A percentile compares a stretch with the other conserved stretches of the same genome.
These are phyloP conservation scores for Nipponia nippon DNA, from an alignment of 2,113 vertebrate species.

Conservation along the genomic window DNA sequence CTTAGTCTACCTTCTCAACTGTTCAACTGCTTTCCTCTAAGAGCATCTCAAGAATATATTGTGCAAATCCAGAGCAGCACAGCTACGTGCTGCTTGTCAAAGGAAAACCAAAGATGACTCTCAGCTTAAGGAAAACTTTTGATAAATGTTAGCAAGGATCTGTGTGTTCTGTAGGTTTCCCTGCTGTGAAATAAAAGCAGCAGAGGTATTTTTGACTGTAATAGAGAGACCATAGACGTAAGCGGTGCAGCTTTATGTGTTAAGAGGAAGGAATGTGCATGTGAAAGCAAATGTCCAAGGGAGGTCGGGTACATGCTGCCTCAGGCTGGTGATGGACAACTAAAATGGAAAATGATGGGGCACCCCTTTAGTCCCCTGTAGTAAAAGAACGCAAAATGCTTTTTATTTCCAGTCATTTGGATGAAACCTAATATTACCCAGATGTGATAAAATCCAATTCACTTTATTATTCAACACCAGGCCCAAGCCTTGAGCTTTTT, in stretches of 20 bases:
- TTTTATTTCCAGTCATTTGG: background rate
- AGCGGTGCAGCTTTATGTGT: background rate
- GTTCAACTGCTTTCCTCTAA: background rate
- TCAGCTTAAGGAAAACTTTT: background rate
- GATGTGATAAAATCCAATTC: background rate
- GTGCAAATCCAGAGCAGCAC: background rate
- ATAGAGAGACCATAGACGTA: accelerated
- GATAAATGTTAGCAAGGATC: background rate
- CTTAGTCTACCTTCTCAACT: background rate
- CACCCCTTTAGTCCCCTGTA: background rate
- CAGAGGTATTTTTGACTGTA: background rate
- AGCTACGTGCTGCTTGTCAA: background rate
- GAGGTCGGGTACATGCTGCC: background rate
- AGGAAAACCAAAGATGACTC: background rate
- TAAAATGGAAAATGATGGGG: background rate
- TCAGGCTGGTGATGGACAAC: background rate
- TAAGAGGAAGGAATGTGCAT: background rate
- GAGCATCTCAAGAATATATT: background rate
- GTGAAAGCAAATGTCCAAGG: background rate
- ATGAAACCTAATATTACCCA: background rate
- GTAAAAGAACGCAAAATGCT: accelerated
- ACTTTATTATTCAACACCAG: background rate
- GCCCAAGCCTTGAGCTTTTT: background rate
- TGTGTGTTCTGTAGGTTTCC: background rate
- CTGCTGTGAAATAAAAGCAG: background rate